phyloP scores from a whole-genome alignment of 2,888 invertebrate genomes.

The Caenorhabditis macrosperma region DNA sequence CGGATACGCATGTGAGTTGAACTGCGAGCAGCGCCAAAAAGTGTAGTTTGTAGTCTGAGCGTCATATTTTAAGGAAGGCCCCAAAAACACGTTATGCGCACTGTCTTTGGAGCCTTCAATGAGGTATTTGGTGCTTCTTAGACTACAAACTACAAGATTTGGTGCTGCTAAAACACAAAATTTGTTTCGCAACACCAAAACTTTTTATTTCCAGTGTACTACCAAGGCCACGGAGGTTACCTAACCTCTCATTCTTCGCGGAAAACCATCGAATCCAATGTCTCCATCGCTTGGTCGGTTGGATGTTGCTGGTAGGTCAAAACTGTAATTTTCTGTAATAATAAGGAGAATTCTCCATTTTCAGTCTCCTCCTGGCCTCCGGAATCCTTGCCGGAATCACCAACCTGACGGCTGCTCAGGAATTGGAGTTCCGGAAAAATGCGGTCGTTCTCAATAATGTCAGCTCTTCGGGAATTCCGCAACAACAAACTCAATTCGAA shows the following conservation, averaged over 20 bases:
- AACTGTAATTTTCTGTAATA: neutral
- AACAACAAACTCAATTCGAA: neutral
- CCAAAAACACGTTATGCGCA: no score
- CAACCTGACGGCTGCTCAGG: slow-evolving; percentile 5
- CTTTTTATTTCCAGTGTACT: slow-evolving; percentile 59
- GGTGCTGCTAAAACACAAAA: no score
- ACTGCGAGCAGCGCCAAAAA: no score
- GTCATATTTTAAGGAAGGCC: no score
- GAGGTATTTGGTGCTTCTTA: no score
- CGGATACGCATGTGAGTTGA: slow-evolving; percentile 65
- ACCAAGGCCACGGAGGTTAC: slow-evolving; percentile 65
- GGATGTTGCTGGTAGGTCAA: slow-evolving; percentile 60
- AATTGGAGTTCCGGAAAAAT: neutral
- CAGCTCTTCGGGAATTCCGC: neutral
- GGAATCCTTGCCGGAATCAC: slow-evolving; percentile 43
- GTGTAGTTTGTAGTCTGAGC: no score
- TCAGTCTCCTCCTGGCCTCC: slow-evolving; percentile 54
- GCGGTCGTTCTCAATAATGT: no score
- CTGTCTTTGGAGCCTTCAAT: no score
- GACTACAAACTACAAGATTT: no score
- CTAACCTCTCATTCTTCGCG: slow-evolving; percentile 63
- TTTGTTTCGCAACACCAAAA: no score
- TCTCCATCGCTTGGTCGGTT: slow-evolving; percentile 62
- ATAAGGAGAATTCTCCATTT: slow-evolving; percentile 15
- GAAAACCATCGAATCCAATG: slow-evolving; percentile 61